Conservation (phyloP, 30 jellyfish, hydroid and myxozoan genomes). For the Aurelia sp. region DNA sequence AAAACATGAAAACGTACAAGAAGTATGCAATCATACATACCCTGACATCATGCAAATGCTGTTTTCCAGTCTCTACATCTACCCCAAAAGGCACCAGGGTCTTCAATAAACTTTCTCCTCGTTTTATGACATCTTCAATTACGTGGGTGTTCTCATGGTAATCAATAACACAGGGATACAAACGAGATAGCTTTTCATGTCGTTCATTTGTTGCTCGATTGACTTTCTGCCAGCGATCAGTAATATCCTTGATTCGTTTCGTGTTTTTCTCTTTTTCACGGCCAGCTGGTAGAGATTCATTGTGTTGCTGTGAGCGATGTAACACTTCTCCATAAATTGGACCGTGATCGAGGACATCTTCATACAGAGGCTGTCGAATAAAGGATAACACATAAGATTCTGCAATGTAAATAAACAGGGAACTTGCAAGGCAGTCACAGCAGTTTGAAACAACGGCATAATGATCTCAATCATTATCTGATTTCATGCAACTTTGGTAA, state of each 20-base stretch:
- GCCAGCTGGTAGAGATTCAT: constrained; percentile 59
- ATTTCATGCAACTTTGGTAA: too few species aligned
- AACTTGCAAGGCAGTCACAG: not conserved
- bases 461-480: too few species aligned
- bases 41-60: constrained; percentile 56
- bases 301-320: constrained; percentile 71
- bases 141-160: constrained; percentile 37
- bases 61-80: constrained; percentile 52
- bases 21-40: constrained; percentile 12
- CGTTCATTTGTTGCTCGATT: constrained; percentile 62
- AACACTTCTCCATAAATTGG: constrained; percentile 62
- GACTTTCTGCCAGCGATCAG: constrained; percentile 89
- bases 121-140: constrained; percentile 73
- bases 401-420: not conserved
- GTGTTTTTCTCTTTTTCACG: constrained; percentile 56
- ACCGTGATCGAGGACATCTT: constrained; percentile 85
- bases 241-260: constrained; percentile 55
- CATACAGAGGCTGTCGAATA: constrained; percentile 73
- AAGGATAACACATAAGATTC: not conserved
- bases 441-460: too few species aligned
- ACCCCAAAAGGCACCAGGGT: constrained; percentile 72
- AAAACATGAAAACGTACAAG: too few species aligned
- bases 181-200: constrained; percentile 52
- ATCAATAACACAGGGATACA: constrained; percentile 80
- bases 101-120: constrained; percentile 69